Percentiles rank a stretch among this genome's conserved stretches.
Evolutionary conservation across 1,140 invertebrate species (phyloP).

Genomic region (Leptoteleia sp.): DNA sequence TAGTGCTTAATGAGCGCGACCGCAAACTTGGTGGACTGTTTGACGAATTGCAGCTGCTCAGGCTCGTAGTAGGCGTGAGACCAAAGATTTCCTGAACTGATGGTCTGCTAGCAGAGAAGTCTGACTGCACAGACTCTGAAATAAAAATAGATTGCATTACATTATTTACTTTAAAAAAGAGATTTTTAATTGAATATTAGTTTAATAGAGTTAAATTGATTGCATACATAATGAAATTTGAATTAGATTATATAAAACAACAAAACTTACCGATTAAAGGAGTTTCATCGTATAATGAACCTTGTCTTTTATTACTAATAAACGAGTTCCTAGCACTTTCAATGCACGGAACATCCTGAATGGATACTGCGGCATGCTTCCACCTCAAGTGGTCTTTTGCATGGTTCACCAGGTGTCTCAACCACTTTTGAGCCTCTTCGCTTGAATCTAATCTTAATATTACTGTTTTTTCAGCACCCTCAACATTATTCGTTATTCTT

Average conservation of each 20-base stretch:
- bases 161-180: too few relatives aligned
- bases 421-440: constrained; percentile 81
- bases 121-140: constrained; percentile 77
- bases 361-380: constrained; percentile 84
- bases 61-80: constrained; percentile 79
- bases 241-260: neutral
- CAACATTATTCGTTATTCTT: constrained; percentile 75
- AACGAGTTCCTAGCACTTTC: constrained; percentile 80
- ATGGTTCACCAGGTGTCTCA: constrained; percentile 78
- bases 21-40: constrained; percentile 79
- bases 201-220: too few relatives aligned
- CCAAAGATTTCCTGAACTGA: constrained; percentile 81
- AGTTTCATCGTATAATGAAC: constrained; percentile 84
- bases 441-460: constrained; percentile 74
- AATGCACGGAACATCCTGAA: constrained; percentile 83
- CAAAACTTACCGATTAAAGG: constrained; percentile 81
- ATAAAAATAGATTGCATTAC: constrained; percentile 7
- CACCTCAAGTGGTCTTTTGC: constrained; percentile 83
- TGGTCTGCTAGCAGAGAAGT: constrained; percentile 73
- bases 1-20: constrained; percentile 77
- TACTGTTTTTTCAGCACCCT: constrained; percentile 73
- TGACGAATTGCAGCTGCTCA: constrained; percentile 79
- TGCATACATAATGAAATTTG: too few relatives aligned
- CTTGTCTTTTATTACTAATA: constrained; percentile 79
- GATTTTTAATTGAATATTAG: too few relatives aligned